Conservation (phyloP, 1,140 invertebrate species). For the Drosophila virilis region DNA sequence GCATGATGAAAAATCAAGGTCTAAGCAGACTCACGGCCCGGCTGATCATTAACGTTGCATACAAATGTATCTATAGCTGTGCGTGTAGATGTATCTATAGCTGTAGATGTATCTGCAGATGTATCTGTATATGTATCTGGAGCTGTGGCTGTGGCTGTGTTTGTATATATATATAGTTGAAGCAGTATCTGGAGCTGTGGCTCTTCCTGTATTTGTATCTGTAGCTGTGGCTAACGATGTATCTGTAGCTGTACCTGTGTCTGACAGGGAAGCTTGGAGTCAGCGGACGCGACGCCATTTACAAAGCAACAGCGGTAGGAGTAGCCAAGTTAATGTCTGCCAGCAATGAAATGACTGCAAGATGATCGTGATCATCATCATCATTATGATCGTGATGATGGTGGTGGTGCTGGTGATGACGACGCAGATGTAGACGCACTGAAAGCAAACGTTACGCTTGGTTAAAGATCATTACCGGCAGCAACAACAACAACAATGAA, state of each 20-base stretch:
- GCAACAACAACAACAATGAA: conserved; percentile 41
- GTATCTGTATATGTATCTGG: background rate
- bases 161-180: background rate
- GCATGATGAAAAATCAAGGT: conserved; percentile 47
- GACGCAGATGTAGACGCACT: conserved; percentile 81
- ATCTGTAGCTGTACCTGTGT: conserved; percentile 2
- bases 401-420: conserved; percentile 60
- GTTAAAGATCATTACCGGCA: conserved; percentile 82
- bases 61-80: conserved; percentile 3
- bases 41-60: conserved; percentile 67
- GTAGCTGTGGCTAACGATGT: conserved; percentile 1
- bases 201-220: too few species aligned
- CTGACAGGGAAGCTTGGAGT: conserved; percentile 40
- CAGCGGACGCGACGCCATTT: conserved; percentile 60
- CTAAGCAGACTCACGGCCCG: conserved; percentile 43
- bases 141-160: background rate
- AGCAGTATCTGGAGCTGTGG: background rate
- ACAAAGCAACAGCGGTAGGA: conserved; percentile 43
- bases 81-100: conserved; percentile 2
- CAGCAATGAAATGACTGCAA: conserved; percentile 62
- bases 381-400: conserved; percentile 11
- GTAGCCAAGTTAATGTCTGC: conserved; percentile 41
- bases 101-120: background rate
- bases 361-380: conserved; percentile 39
- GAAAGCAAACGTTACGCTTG: conserved; percentile 82